Percentiles rank a stretch among this genome's conserved stretches.
These are phyloP conservation scores for Eulemur rufifrons DNA, from an alignment of 2,113 vertebrate genomes.

Conservation along the genomic window DNA sequence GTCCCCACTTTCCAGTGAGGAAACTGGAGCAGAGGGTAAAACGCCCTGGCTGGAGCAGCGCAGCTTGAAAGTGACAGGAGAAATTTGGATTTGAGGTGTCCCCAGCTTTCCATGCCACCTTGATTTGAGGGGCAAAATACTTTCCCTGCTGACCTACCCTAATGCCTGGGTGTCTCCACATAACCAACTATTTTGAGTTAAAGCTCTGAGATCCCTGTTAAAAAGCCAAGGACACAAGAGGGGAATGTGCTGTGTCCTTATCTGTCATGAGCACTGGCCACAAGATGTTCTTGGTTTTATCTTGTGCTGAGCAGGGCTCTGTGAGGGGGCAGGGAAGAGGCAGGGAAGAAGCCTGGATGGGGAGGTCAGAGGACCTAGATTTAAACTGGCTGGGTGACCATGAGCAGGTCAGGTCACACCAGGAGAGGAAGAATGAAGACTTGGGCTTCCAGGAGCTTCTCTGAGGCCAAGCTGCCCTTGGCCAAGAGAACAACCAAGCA, in stretches of 20 bases:
- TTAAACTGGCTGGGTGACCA: background rate
- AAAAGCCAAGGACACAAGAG: background rate
- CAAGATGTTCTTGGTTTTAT: background rate
- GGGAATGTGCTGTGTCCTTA: fast-evolving
- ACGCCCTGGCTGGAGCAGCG: background rate
- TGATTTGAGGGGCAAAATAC: background rate
- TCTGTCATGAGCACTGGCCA: background rate
- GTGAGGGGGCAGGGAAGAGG: background rate
- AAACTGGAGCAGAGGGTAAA: background rate
- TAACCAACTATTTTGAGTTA: background rate
- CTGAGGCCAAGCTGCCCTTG: background rate
- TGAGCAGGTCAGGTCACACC: background rate
- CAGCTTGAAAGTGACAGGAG: background rate
- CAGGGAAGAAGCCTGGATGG: background rate
- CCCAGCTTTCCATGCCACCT: background rate
- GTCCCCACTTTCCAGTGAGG: background rate
- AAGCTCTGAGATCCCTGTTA: background rate
- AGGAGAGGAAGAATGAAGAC: background rate
- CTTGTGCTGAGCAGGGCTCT: background rate
- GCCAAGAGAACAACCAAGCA: background rate
- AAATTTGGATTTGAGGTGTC: background rate
- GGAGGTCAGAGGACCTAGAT: background rate
- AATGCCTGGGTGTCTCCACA: background rate
- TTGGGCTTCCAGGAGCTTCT: background rate
- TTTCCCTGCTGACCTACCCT: background rate